phyloP scores from a whole-genome alignment of 2,888 invertebrate genomes.

The Cerastis leucographa region DNA sequence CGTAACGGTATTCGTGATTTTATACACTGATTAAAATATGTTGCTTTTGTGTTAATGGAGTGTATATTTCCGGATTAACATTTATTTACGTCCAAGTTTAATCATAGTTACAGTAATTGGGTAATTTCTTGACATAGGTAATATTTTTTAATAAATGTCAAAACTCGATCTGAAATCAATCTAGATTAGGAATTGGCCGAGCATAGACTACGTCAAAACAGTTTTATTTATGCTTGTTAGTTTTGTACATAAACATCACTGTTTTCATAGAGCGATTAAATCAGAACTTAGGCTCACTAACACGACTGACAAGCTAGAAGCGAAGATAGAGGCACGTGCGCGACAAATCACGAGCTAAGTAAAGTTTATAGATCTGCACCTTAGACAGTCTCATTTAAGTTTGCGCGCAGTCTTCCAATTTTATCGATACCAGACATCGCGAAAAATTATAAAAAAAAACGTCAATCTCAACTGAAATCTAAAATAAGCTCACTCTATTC shows the following conservation, averaged over 20 bases:
- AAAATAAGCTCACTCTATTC: slow-evolving; percentile 76
- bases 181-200: no score
- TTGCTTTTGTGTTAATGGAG: background rate
- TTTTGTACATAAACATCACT: background rate
- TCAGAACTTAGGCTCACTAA: background rate
- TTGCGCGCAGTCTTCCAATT: background rate
- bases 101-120: background rate
- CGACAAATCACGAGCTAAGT: background rate
- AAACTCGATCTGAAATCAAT: background rate
- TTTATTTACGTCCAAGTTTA: background rate
- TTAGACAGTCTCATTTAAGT: background rate
- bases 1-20: slow-evolving; percentile 15
- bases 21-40: background rate
- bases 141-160: background rate
- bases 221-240: background rate
- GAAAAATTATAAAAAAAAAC: slow-evolving; percentile 23
- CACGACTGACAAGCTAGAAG: background rate
- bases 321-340: background rate
- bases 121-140: background rate
- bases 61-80: no score
- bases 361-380: background rate
- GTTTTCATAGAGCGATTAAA: background rate
- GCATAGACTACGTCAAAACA: background rate
- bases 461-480: slow-evolving; percentile 69
- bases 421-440: slow-evolving; percentile 13